Evolutionary conservation across 2,113 vertebrate species (phyloP).

Genomic region (Vimba vimba): DNA sequence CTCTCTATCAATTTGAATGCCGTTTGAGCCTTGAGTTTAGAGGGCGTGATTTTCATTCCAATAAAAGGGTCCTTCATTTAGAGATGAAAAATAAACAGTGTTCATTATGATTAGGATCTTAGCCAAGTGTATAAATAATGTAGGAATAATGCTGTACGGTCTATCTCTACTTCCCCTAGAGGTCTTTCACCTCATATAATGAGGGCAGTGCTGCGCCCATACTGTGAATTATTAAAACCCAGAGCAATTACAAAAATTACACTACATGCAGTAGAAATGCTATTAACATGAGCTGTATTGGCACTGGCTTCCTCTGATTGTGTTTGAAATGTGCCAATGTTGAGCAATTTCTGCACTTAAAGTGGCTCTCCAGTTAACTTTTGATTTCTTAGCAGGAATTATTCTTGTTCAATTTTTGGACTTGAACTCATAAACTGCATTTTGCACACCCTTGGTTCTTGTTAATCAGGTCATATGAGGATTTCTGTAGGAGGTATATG

Average conservation of each 20-base stretch:
- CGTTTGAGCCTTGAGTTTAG: not conserved
- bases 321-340: not conserved
- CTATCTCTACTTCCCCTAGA: constrained; percentile 39
- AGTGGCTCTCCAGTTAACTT: not conserved
- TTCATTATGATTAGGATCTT: constrained; percentile 53
- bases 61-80: constrained; percentile 25
- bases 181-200: constrained; percentile 50
- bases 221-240: constrained; percentile 56
- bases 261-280: constrained; percentile 41
- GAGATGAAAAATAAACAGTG: constrained; percentile 52
- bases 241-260: constrained; percentile 55
- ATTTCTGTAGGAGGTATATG: too few species aligned
- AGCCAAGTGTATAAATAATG: constrained; percentile 57
- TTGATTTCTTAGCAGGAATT: not conserved
- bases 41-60: constrained; percentile 9
- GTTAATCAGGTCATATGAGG: not conserved
- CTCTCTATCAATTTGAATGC: not conserved
- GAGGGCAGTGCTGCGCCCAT: constrained; percentile 43
- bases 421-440: not conserved
- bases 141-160: constrained; percentile 49
- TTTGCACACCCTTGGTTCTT: not conserved
- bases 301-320: not conserved
- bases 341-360: not conserved
- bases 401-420: not conserved
- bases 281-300: constrained; percentile 45